phyloP scores from a whole-genome alignment of 2,113 vertebrate genomes.

The Antechinus stuartii region DNA sequence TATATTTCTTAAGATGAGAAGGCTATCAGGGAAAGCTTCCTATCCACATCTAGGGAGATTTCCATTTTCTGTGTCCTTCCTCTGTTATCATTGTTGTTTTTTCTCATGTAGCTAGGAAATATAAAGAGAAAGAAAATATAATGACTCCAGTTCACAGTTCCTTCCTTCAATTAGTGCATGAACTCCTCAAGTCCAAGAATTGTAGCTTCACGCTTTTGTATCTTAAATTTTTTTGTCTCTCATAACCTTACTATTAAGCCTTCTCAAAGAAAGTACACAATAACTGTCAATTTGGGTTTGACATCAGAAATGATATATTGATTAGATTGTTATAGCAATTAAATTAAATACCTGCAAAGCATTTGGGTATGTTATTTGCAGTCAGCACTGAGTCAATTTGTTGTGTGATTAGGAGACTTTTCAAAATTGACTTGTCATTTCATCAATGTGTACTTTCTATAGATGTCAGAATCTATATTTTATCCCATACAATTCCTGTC shows the following conservation, averaged over 20 bases:
- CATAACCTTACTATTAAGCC: not conserved
- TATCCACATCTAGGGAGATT: not conserved
- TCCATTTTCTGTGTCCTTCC: not conserved
- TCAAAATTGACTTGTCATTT: not conserved
- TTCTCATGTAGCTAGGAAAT: not conserved
- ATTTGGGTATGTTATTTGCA: not conserved
- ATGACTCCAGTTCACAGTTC: not conserved
- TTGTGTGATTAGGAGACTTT: not conserved
- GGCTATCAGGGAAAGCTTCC: not conserved
- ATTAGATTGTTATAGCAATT: not conserved
- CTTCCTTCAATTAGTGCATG: not conserved
- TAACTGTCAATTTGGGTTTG: not conserved
- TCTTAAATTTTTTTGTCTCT: not conserved
- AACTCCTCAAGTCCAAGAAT: not conserved
- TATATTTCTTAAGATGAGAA: not conserved
- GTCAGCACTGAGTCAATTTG: not conserved
- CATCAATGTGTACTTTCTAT: not conserved
- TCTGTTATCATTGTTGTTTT: not conserved
- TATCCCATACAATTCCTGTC: not conserved
- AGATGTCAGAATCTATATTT: not conserved
- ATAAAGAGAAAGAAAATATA: not conserved
- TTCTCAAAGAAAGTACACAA: not conserved
- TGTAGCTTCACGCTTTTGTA: not conserved
- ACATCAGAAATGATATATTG: not conserved
- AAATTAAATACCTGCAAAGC: not conserved